Evolutionary conservation across 2,113 vertebrate species (phyloP), one percentile per base, ranked within the genome.

Genomic region (Saccopteryx bilineata): DNA sequence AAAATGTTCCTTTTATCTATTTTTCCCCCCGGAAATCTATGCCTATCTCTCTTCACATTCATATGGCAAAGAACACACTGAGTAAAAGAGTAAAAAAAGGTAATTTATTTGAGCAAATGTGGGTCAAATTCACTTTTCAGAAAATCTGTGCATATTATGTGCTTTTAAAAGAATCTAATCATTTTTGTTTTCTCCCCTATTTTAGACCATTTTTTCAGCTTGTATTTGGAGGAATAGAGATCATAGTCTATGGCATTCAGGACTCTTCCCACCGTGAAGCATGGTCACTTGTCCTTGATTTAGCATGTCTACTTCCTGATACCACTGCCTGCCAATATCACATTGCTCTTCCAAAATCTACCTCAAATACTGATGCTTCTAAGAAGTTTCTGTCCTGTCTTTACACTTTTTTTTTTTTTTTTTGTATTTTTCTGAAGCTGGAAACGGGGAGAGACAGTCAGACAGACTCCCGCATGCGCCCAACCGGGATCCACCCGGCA

Each of bases 31-130:
- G 68, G 61, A 89, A 89, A 56, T 46, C 4, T 10, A 54, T 81
- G 5, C 12, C 28, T 52, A 60, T 95, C 19, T 87, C 17, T 84
- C 14, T 89, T 63, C 46, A 46, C 21, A 69, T 33, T 58, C 90
- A 63, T 17, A 39, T 52, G 50, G 6, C 68, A 78, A 39, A 92
- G 39, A 68, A 81, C 28, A 12, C 33, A 84, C 1, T 79, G 76
- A 80, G 33, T 65, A 95, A 91, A 15, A 54, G 76, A 80, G 33
- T 65, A 95, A 91, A 15, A 54, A 72, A 86, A 91, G 46, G 33
- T 39, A 79, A 89, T 85, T 66, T 86, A 88, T 78, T 92, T 90
- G n/a, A 93, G 58, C 48, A 92, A 60, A 92, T 87, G 23, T 65
- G 60, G 26, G 74, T 90, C 46, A 87, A 87, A 94, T 72, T 96